Base-by-base conservation (phyloP, 2,797 vertebrate species). In the Ictinia mississippiensis region DNA sequence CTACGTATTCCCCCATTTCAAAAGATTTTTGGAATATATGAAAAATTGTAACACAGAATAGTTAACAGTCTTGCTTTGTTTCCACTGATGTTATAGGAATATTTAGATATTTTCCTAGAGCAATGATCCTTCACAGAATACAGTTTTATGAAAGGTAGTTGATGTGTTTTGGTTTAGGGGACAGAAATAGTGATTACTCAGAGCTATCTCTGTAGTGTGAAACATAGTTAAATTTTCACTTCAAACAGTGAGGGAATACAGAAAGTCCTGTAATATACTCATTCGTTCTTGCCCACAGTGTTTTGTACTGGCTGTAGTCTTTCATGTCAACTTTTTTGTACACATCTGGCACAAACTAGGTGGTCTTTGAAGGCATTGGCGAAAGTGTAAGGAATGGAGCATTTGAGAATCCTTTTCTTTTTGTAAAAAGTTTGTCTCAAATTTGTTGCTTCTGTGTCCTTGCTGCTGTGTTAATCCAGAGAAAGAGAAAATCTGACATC, bases 401-500 rank as follows among this genome's bases (percentile, higher is more conserved):
- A 42, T 23, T 84, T 65, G 56, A 53, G 29, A 5, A 37, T 37
- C 2, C 5, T 87, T 58, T 53, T 38, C 29, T 85, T 91, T 59
- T 2, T 68, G 7, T 53, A 29, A 74, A 77, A 83, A 2, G 0
- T 38, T 86, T 79, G 19, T 80, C 67, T 96, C 75, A 82, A 38
- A 87, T 66, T 26, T 63, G 33, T 58, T 79, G 20, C 31, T 78
- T 86, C 40, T 18, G 0, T 61, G 45, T 63, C 61, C 74, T 89
- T 92, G 67, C 63, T 88, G 86, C 47, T 89, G 53, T n/a, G 53
- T 72, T 96, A 84, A 68, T 79, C 55, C 45, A 61, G 40, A 66
- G 75, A 70, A 66, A 88, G 58, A 85, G 50, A 63, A 83, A 96
- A 85, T 33, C 52, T 59, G 66, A 50, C 20, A 38, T 38, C 50